Evolutionary conservation across 2,888 invertebrate genomes (phyloP), one percentile per base, ranked within the genome.

Genomic region (Malachius bipustulatus): DNA sequence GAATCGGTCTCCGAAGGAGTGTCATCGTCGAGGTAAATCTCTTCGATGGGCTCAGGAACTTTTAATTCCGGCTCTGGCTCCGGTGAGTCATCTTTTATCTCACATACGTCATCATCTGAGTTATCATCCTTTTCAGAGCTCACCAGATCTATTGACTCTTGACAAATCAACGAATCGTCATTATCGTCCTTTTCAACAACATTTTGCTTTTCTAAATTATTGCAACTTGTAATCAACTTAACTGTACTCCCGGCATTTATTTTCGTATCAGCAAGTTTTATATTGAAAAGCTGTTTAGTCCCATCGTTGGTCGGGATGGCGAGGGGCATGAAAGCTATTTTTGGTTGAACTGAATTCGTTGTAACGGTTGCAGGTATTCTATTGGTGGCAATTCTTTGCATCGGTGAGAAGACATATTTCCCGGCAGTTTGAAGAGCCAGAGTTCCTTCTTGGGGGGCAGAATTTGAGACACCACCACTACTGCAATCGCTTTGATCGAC

Each of bases 191-290:
- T 6, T 8, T 19, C n/a, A 8, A 8, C 24, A 19, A 19, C n/a
- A 8, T 6, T 8, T n/a, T 19, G 24, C n/a, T 6, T 8, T 19
- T 19, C 24, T 8, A 19, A 8, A 19, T 19, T 19, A 19, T 19
- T 19, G 24, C 6, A 19, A 19, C n/a, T 19, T 19, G 24, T 8
- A 19, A 19, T 19, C 12, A 11, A 31, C 9, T 14, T 14, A 14
- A 13, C 9, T 19, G 11, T 4, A 12, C 6, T 38, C 47, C 74
- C 74, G 47, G 70, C 67, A 47, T 69, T 73, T 39, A 75, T 63
- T 54, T 73, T 72, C 3, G 73, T 75, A 57, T 75, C 77, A 13
- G 72, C 69, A 51, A 79, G 75, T 63, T 79, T 77, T 39, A 78
- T 63, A 56, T 77, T 78, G 39, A 76, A 73, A 46, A 75, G 69